These are phyloP conservation scores for Sceloporus tristichus DNA, from an alignment of 2,113 vertebrate species.

Conservation along the genomic window DNA sequence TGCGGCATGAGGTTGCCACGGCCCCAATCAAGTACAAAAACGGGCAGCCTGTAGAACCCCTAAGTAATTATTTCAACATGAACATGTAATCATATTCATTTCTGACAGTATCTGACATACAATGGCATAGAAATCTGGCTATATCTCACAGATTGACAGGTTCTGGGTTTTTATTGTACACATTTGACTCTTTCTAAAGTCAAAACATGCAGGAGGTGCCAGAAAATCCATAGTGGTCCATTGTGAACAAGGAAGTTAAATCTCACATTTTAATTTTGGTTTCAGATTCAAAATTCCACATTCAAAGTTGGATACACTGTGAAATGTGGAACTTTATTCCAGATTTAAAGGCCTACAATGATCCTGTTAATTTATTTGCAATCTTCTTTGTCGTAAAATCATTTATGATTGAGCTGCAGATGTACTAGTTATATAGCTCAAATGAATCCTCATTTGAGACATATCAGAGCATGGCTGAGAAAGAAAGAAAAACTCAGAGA, in stretches of 20 bases:
- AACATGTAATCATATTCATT: not conserved
- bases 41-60: too few relatives aligned
- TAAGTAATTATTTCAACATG: not conserved
- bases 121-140: not conserved
- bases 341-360: not conserved
- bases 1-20: too few relatives aligned
- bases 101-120: not conserved
- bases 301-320: not conserved
- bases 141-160: not conserved
- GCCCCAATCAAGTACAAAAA: too few relatives aligned
- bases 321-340: not conserved
- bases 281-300: not conserved
- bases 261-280: not conserved
- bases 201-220: too few relatives aligned
- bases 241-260: not conserved
- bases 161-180: not conserved
- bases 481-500: not conserved
- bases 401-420: not conserved
- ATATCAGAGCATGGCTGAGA: not conserved
- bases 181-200: not conserved
- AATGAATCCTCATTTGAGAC: not conserved
- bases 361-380: not conserved
- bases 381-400: not conserved
- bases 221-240: too few relatives aligned
- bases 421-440: not conserved